Evolutionary conservation across 2,888 invertebrate species (phyloP).

Genomic region (Clepsis dumicolana): DNA sequence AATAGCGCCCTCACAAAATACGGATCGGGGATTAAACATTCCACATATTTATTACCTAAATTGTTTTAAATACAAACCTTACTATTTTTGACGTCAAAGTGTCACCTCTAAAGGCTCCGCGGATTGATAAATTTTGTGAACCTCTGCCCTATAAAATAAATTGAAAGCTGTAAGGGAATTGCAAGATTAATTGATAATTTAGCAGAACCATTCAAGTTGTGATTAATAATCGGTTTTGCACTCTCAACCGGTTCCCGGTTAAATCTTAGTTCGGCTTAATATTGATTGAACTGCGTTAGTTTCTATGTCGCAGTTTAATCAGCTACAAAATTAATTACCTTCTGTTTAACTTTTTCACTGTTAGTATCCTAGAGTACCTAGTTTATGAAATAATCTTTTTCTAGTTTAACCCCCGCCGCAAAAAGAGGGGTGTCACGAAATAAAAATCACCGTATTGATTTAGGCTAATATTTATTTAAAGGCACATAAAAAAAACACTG

Average conservation of each 20-base stretch:
- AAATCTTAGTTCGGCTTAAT: neutral
- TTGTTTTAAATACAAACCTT: too few relatives aligned
- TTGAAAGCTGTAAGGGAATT: slow-evolving; percentile 10
- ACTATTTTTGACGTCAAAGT: too few relatives aligned
- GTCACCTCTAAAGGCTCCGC: neutral
- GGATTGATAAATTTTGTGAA: neutral
- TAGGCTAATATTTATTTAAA: too few relatives aligned
- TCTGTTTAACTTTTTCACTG: neutral
- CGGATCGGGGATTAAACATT: too few relatives aligned
- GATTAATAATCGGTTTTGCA: slow-evolving; percentile 22
- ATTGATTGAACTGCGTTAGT: neutral
- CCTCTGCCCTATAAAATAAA: slow-evolving; percentile 10
- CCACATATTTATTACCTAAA: too few relatives aligned
- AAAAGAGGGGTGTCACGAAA: too few relatives aligned
- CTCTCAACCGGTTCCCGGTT: neutral
- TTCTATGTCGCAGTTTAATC: neutral
- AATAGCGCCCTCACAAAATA: too few relatives aligned
- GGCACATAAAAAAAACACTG: too few relatives aligned
- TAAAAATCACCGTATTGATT: too few relatives aligned
- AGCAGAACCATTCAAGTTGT: slow-evolving; percentile 18
- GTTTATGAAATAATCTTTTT: too few relatives aligned
- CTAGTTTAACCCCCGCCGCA: too few relatives aligned
- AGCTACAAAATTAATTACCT: neutral
- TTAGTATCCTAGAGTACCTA: too few relatives aligned
- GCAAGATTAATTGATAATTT: slow-evolving; percentile 28